Percentiles rank a stretch among this genome's conserved stretches.
phyloP scores from a whole-genome alignment of 2,888 invertebrate genomes.

The Anaspis maculata region DNA sequence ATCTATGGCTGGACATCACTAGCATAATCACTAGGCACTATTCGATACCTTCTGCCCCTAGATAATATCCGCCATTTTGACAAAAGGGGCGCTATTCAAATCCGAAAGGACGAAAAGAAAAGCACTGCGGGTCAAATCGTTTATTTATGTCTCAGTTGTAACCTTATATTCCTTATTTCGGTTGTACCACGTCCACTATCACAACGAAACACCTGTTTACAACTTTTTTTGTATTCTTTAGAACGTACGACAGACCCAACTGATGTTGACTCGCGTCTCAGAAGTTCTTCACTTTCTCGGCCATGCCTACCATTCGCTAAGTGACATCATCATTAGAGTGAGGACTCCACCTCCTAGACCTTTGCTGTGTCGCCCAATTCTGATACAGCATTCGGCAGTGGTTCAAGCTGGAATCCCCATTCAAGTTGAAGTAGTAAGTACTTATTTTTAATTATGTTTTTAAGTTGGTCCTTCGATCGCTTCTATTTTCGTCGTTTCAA shows the following conservation, averaged over 20 bases:
- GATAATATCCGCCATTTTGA: too few relatives aligned
- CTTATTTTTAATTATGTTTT: background rate
- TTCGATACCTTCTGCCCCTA: too few relatives aligned
- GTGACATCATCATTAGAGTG: conserved; percentile 74
- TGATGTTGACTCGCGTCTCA: conserved; percentile 63
- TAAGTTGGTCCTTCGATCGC: background rate
- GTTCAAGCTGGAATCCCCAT: conserved; percentile 59
- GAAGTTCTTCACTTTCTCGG: conserved; percentile 78
- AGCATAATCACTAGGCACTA: too few relatives aligned
- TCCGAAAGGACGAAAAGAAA: too few relatives aligned
- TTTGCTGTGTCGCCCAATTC: conserved; percentile 61
- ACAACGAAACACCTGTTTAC: background rate
- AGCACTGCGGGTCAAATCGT: too few relatives aligned
- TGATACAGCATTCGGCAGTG: conserved; percentile 59
- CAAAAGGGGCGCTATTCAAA: too few relatives aligned
- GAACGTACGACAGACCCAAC: conserved; percentile 51
- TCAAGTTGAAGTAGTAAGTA: conserved; percentile 47
- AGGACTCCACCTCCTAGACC: conserved; percentile 59
- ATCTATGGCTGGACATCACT: too few relatives aligned
- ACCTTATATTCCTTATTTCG: too few relatives aligned
- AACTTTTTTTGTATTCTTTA: conserved; percentile 22
- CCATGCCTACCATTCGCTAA: conserved; percentile 82
- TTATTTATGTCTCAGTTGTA: too few relatives aligned
- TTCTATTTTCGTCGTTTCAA: too few relatives aligned
- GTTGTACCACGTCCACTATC: too few relatives aligned